These are phyloP conservation scores for Okapia johnstoni DNA, from an alignment of 2,113 vertebrate species.

Conservation along the genomic window DNA sequence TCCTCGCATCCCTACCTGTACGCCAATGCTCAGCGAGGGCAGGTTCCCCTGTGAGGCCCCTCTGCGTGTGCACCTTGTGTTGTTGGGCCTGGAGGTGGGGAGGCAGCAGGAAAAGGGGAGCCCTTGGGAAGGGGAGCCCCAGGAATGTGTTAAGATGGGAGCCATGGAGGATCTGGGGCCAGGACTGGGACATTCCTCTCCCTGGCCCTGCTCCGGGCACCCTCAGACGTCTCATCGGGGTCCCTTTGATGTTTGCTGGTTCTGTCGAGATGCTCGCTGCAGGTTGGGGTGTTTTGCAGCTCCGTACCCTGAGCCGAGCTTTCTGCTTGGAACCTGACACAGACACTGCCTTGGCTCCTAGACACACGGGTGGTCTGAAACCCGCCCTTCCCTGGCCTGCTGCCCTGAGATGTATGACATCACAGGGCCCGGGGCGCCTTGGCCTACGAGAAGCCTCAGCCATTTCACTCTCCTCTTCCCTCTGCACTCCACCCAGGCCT, in stretches of 20 bases:
- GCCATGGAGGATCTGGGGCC: neutral
- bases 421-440: rapidly evolving
- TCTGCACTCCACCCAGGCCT: neutral
- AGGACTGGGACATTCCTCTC: neutral
- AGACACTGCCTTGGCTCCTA: neutral
- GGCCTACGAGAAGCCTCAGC: neutral
- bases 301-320: neutral
- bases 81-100: neutral
- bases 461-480: neutral
- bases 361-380: neutral
- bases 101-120: neutral
- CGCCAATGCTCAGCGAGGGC: neutral
- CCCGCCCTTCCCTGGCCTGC: neutral
- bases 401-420: too few relatives aligned
- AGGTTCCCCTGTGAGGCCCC: neutral
- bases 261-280: neutral
- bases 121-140: neutral
- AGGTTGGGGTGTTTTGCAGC: neutral
- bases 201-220: rapidly evolving
- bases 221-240: neutral
- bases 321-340: neutral
- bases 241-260: neutral
- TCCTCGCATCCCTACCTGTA: neutral
- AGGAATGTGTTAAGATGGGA: neutral
- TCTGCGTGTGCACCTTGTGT: rapidly evolving